These are phyloP conservation scores for Balaenoptera acutorostrata DNA, from an alignment of 2,113 vertebrate species.

Conservation along the genomic window DNA sequence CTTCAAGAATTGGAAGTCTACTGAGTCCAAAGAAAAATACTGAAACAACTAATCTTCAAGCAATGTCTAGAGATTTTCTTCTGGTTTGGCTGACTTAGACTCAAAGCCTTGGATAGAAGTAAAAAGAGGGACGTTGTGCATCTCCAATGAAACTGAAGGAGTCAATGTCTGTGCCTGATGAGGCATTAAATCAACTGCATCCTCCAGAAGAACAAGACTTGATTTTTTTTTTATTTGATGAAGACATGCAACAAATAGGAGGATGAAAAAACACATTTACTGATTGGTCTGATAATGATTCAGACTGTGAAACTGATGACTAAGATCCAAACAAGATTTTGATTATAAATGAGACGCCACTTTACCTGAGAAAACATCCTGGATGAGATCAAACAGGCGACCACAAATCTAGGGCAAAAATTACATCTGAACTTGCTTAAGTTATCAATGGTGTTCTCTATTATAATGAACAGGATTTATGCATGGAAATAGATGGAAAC, in stretches of 20 bases:
- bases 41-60: conserved; percentile 74
- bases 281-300: conserved; percentile 81
- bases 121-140: conserved; percentile 87
- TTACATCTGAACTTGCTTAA: conserved; percentile 79
- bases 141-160: conserved; percentile 85
- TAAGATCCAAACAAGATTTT: conserved; percentile 82
- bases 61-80: conserved; percentile 78
- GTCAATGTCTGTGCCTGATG: not conserved
- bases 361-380: conserved; percentile 74
- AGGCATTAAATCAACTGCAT: conserved; percentile 45
- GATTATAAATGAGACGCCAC: conserved; percentile 79
- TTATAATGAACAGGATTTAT: conserved; percentile 80
- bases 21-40: conserved; percentile 62
- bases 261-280: conserved; percentile 75
- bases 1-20: conserved; percentile 68
- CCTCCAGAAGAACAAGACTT: conserved; percentile 78
- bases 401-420: conserved; percentile 73
- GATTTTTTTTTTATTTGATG: conserved; percentile 87
- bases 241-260: conserved; percentile 77
- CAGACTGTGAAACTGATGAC: conserved; percentile 80
- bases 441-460: conserved; percentile 78
- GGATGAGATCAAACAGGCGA: conserved; percentile 72
- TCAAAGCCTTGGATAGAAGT: conserved; percentile 90
- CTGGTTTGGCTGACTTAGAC: conserved; percentile 85
- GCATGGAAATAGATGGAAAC: conserved; percentile 69